phyloP scores from a whole-genome alignment of 1,140 invertebrate genomes.

The Ridgeia piscesae region DNA sequence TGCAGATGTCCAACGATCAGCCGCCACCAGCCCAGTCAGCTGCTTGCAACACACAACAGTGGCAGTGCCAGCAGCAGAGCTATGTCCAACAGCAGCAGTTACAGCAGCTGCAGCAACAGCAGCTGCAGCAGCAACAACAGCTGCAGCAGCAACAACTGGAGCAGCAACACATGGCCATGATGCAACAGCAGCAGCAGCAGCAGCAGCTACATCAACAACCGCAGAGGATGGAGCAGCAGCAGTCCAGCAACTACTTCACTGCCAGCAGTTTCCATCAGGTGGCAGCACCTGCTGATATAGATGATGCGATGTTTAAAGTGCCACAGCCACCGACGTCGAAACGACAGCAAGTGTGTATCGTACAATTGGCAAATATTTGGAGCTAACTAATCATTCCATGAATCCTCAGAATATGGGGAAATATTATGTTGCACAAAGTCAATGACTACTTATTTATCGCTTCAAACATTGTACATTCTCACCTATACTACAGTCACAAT shows the following conservation, averaged over 20 bases:
- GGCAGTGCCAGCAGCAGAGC: constrained; percentile 8
- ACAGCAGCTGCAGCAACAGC: constrained; percentile 34
- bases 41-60: background rate
- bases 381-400: background rate
- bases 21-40: background rate
- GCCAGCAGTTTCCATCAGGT: background rate
- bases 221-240: constrained; percentile 19
- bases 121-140: constrained; percentile 28
- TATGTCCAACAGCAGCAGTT: constrained; percentile 25
- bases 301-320: constrained; percentile 31
- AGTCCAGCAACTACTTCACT: constrained; percentile 15
- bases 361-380: background rate
- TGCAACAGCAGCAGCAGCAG: constrained; percentile 29
- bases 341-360: background rate
- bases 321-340: constrained; percentile 40
- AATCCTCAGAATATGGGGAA: background rate
- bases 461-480: too few species aligned
- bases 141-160: constrained; percentile 30
- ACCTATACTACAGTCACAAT: too few species aligned
- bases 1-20: background rate
- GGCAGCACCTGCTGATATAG: background rate
- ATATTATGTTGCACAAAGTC: background rate
- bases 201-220: constrained; percentile 31
- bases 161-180: constrained; percentile 31
- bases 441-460: too few species aligned